Conservation (phyloP, 2,113 vertebrate species). For the Pristiophorus japonicus region DNA sequence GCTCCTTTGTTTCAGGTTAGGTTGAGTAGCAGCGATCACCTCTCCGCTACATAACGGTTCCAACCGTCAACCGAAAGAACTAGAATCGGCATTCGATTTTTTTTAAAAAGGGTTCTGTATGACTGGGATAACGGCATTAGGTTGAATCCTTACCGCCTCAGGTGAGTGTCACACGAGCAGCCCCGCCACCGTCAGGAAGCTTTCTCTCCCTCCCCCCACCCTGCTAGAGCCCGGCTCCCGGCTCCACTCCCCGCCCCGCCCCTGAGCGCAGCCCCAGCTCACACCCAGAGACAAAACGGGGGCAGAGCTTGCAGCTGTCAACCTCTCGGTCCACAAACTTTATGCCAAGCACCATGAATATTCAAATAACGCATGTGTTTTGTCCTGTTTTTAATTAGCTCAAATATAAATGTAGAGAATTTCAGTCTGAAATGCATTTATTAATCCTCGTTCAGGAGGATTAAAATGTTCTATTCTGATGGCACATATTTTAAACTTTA, state of each 20-base stretch:
- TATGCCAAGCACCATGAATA: neutral
- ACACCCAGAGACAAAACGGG: neutral
- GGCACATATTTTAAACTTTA: too few species aligned
- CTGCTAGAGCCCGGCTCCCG: neutral
- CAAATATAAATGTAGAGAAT: neutral
- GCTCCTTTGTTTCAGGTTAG: constrained; percentile 31
- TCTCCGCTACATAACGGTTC: neutral
- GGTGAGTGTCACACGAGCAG: neutral
- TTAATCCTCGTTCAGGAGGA: too few species aligned
- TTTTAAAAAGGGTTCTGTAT: neutral
- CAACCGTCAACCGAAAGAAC: neutral
- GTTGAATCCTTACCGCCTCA: neutral
- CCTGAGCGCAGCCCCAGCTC: too few species aligned
- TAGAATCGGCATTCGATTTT: neutral
- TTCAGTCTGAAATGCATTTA: too few species aligned
- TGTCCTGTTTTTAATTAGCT: neutral
- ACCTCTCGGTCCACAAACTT: neutral
- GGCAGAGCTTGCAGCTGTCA: neutral
- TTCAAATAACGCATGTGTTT: neutral
- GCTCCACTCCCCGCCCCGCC: neutral
- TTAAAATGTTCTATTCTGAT: too few species aligned
- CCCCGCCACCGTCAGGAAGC: neutral
- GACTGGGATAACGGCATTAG: neutral
- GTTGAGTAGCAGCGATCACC: neutral
- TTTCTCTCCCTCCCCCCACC: neutral